Base-by-base conservation (phyloP, 2,797 vertebrate genomes). In the Mareca strepera region DNA sequence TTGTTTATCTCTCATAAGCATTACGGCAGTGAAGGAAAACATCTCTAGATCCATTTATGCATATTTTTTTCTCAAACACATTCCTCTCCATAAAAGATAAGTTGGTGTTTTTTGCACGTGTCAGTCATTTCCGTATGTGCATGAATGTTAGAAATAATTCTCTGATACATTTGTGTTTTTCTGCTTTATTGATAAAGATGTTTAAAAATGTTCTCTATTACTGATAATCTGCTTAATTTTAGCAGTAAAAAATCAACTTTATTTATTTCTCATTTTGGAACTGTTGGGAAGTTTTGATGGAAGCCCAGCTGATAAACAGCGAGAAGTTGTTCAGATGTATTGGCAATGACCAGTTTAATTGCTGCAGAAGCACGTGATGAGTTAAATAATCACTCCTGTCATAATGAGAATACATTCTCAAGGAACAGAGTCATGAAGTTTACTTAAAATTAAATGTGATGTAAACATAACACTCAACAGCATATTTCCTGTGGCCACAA, bases 101-200 rank as follows among this genome's bases (percentile, higher is more conserved):
- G 2, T 25, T 43, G 31, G 12, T 55, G 37, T 1, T 82, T 75
- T 72, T 70, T 74, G 63, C 39, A 68, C n/a, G 9, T 37, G 22
- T 69, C 48, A 59, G 8, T 74, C 46, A 14, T 39, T 86, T 84
- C 31, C 6, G 3, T 39, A 55, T 72, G 9, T 75, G 20, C 20
- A 9, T 0, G 0, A 35, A 10, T 16, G 2, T 74, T 67, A 69
- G 55, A 55, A 69, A 18, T 29, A 50, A 56, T 66, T 83, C 17
- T 39, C 79, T 33, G 13, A 62, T 58, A 17, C 8, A 8, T 17
- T 20, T 41, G 7, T 74, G 17, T 87, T 82, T 86, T 83, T 25
- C 21, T 77, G 35, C 2, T 82, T 53, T 62, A 15, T 62, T 70
- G 26, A n/a, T 66, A 39, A 68, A 88, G 39, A 29, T 69, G 43